Base-by-base conservation (phyloP, 2,113 vertebrate genomes). In the Salvator merianae region DNA sequence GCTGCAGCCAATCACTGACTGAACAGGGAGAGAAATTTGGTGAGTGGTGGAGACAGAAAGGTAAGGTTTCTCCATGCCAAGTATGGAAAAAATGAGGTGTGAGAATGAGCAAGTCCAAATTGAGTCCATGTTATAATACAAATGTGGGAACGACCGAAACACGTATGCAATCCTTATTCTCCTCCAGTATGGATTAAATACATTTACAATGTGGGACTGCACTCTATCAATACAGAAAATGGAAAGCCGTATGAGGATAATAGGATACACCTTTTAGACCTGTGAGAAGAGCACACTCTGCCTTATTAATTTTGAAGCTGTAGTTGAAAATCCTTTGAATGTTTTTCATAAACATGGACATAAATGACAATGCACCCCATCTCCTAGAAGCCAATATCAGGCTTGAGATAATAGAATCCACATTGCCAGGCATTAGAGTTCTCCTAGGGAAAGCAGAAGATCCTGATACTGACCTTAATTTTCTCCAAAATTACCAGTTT, bases 391-490 rank as follows among this genome's bases (percentile, higher is more conserved):
- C 43, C 40, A 88, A 89, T 36, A 83, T 89, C 70, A 88, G 84
- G 59, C 84, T 96, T 59, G 93, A 96, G 83, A 95, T 96, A 36
- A 84, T 9, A 34, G 93, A 95, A 88, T 90, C 90, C 14, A 89
- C 88, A n/a, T 87, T 84, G 28, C 88, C 89, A 18, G 93, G 93
- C 38, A 86, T 84, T 63, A 77, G 79, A 36, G 94, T 95, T 88
- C 88, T 86, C 7, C 28, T 94, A 36, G 92, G 94, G 12, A 90
- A 89, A 14, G 93, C 93, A 12, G 47, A 91, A 66, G 92, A 95
- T 83, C 88, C 30, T 13, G 93, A 95, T 69, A 82, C 69, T 66
- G 93, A 93, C 12, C 38, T 77, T 12, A 92, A 94, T 76, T 93
- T 93, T 26, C 62, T 95, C 14, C 93, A 94, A 59, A 93, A 85